Evolutionary conservation across 2,113 vertebrate species (phyloP), one percentile per base, ranked within the genome.

Genomic region (Cebidichthys violaceus): DNA sequence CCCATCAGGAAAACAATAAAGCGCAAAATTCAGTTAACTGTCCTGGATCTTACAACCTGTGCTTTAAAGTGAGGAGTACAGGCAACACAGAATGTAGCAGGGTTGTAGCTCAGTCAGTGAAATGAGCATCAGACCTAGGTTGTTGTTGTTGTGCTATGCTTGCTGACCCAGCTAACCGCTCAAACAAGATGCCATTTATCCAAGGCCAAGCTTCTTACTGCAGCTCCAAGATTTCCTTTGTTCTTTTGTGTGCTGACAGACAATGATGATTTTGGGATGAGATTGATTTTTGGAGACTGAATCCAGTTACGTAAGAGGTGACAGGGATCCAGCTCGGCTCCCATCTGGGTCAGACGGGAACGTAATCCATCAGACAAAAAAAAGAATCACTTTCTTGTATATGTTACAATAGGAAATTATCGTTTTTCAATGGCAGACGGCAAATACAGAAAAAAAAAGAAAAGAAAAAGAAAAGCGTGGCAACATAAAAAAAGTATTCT

Each of bases 161-260:
- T 77, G 78, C 69, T 90, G 85, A 92, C 91, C 86, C 83, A 75
- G 80, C 88, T 71, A 86, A 85, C 70, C 41, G 4, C 81, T 84
- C 79, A 86, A 90, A 93, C 90, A 92, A 87, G 81, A 92, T 85
- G 79, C 84, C 87, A 88, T 93, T 93, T 89, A 93, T 90, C 83
- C 69, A 6, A 29, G 52, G 90, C 91, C 92, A 90, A 83, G 75
- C 72, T 81, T 73, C 79, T 82, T 86, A 70, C 31, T 76, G 65
- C 50, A 77, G 86, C 81, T 82, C 86, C 69, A 77, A 79, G 54
- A 88, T 89, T 77, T 35, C 24, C 76, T 88, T 85, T 92, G 88
- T 87, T 91, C 86, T 80, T 87, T 82, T 82, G 75, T 75, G 43
- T 80, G 50, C 41, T 37, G 66, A 75, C 37, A 83, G 60, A 89